A percentile compares a stretch with the other conserved stretches of the same genome.
phyloP scores from a whole-genome alignment of 2,888 invertebrate species.

The Agrochola macilenta region DNA sequence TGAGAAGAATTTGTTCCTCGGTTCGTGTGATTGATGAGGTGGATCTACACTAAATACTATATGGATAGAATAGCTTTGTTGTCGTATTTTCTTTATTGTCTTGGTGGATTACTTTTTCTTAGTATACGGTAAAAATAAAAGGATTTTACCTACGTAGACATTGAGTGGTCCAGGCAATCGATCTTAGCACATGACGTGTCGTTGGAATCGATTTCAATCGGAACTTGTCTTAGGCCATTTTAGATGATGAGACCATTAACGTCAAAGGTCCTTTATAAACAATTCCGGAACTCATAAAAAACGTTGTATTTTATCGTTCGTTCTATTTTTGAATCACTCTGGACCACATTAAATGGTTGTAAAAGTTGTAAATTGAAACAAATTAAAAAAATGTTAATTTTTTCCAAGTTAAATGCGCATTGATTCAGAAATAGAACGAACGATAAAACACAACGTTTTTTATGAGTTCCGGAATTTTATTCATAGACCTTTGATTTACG shows the following conservation, averaged over 20 bases:
- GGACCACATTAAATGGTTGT: no score
- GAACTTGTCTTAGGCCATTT: not conserved
- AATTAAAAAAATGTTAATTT: not conserved
- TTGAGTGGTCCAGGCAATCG: no score
- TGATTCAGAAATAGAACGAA: conserved; percentile 15
- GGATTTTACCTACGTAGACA: not conserved
- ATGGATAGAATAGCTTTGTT: not conserved
- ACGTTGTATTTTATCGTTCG: no score
- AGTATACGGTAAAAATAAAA: not conserved
- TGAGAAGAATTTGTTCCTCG: conserved; percentile 44
- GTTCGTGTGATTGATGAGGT: conserved; percentile 52
- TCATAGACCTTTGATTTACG: conserved; percentile 38
- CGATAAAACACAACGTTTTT: conserved; percentile 17
- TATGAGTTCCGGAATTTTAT: conserved; percentile 34
- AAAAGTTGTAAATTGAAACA: not conserved
- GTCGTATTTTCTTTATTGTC: conserved; percentile 7
- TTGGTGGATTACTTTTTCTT: not conserved
- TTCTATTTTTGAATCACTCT: no score
- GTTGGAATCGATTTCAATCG: not conserved
- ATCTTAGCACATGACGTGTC: not conserved
- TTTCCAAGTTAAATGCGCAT: not conserved
- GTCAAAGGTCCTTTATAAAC: no score
- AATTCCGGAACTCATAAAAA: no score
- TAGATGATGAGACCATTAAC: not conserved
- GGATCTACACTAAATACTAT: conserved; percentile 9